These are phyloP conservation scores for Patella depressa DNA, from an alignment of 2,888 invertebrate genomes.

Conservation along the genomic window DNA sequence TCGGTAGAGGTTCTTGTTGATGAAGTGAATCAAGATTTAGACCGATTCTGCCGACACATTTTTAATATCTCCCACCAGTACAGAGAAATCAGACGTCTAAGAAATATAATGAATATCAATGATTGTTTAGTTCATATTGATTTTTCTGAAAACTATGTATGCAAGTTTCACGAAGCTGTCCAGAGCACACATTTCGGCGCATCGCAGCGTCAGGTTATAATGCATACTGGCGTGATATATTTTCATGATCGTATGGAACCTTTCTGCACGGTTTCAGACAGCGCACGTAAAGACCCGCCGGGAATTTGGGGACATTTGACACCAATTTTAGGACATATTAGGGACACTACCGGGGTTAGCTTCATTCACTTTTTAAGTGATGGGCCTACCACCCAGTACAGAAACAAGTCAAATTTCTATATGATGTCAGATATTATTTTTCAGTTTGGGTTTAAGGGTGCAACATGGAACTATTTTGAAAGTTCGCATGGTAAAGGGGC, in stretches of 20 bases:
- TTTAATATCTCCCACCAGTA: not conserved
- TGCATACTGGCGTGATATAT: not conserved
- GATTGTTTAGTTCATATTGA: not conserved
- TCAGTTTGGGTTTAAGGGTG: not conserved
- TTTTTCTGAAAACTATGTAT: slow-evolving; percentile 1
- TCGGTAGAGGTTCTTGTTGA: too few species aligned
- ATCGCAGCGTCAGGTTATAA: not conserved
- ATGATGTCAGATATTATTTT: slow-evolving; percentile 29
- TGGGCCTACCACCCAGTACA: not conserved
- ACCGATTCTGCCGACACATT: not conserved
- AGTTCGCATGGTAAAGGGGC: not conserved
- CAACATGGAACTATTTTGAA: not conserved
- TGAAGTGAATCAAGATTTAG: not conserved
- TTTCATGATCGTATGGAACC: not conserved
- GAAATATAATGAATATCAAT: not conserved
- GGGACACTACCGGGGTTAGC: not conserved
- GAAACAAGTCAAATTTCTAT: slow-evolving; percentile 63
- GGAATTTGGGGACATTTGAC: not conserved
- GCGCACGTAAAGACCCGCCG: not conserved
- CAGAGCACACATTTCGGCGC: not conserved
- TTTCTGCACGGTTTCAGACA: not conserved
- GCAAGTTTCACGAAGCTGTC: not conserved
- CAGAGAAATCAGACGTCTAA: not conserved
- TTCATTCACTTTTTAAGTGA: not conserved
- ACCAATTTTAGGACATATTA: not conserved